Percentiles rank a stretch among this genome's conserved stretches.
phyloP scores from a whole-genome alignment of 2,888 invertebrate genomes.

The Euplexia lucipara region DNA sequence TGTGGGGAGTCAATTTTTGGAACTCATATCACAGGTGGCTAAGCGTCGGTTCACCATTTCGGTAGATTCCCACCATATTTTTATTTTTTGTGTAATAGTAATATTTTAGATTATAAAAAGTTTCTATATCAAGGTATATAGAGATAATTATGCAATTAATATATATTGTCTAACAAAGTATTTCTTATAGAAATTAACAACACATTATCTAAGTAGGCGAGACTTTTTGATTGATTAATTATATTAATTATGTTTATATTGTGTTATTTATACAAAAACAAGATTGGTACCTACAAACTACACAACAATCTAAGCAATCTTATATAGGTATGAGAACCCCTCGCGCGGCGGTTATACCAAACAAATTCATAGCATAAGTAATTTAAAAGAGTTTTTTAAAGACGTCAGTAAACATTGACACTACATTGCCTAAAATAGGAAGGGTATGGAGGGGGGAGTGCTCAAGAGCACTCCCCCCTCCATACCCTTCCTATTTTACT shows the following conservation, averaged over 20 bases:
- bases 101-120: neutral
- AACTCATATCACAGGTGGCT: too few relatives aligned
- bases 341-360: too few relatives aligned
- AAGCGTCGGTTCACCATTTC: too few relatives aligned
- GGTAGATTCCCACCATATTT: neutral
- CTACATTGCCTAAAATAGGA: too few relatives aligned
- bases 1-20: neutral
- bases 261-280: neutral
- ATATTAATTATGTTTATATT: neutral
- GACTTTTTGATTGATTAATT: slow-evolving; percentile 1
- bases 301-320: neutral
- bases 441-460: too few relatives aligned
- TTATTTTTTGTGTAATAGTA: too few relatives aligned
- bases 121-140: neutral
- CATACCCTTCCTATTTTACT: too few relatives aligned
- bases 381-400: too few relatives aligned
- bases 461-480: too few relatives aligned
- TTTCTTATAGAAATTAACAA: slow-evolving; percentile 21
- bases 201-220: neutral
- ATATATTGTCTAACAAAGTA: neutral
- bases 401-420: too few relatives aligned
- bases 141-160: slow-evolving; percentile 4
- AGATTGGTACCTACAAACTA: neutral
- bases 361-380: too few relatives aligned
- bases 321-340: too few relatives aligned